A percentile compares a stretch with the other conserved stretches of the same genome.
Evolutionary conservation across 2,113 vertebrate genomes (phyloP).

Genomic region (Micronycteris hirsuta): DNA sequence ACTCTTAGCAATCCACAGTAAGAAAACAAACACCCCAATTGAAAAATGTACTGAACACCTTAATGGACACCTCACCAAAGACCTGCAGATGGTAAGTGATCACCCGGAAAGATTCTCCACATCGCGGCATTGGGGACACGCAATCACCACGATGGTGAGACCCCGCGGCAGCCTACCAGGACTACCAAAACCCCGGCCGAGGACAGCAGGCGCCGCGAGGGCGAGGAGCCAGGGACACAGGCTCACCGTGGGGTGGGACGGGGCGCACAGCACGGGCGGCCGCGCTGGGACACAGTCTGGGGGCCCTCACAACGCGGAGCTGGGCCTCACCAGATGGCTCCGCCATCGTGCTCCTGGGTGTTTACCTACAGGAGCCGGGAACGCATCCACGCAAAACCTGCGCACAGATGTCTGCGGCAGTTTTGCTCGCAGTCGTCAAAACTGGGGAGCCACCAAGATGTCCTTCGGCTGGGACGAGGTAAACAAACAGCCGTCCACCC

Average conservation of each 20-base stretch:
- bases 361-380: neutral
- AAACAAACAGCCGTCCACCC: neutral
- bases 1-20: neutral
- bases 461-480: accelerated
- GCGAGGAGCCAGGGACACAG: accelerated
- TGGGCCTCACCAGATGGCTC: accelerated
- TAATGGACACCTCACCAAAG: neutral
- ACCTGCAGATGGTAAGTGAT: neutral
- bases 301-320: neutral
- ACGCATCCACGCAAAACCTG: too few species aligned
- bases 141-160: accelerated
- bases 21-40: neutral
- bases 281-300: accelerated
- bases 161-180: accelerated
- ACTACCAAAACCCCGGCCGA: accelerated
- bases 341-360: neutral
- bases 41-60: neutral
- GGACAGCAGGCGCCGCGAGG: accelerated
- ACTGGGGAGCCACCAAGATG: neutral
- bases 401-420: neutral
- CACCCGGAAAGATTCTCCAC: accelerated
- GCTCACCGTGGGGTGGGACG: accelerated
- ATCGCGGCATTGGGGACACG: accelerated
- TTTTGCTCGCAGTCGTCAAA: neutral
- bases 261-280: accelerated